Conservation (phyloP, 2,113 vertebrate genomes). For the Centrocercus urophasianus region DNA sequence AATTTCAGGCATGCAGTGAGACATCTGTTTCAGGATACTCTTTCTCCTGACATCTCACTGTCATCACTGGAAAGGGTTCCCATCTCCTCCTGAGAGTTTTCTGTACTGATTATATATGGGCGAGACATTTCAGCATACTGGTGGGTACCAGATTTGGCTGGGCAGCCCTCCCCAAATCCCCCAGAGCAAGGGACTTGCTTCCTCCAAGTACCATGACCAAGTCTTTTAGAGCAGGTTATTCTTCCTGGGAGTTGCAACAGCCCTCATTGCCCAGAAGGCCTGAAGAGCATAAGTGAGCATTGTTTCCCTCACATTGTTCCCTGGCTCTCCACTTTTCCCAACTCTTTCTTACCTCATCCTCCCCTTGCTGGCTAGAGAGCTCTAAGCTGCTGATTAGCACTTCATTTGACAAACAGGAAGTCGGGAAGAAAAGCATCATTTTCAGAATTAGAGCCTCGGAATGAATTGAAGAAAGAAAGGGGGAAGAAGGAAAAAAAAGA, state of each 20-base stretch:
- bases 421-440: slow-evolving; percentile 75
- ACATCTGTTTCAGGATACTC: too few relatives aligned
- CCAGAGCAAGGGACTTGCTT: neutral
- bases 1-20: neutral
- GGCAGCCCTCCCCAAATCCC: neutral
- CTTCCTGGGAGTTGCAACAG: slow-evolving; percentile 29
- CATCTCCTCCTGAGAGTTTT: neutral
- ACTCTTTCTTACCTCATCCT: slow-evolving; percentile 71
- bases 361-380: slow-evolving; percentile 59
- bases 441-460: slow-evolving; percentile 70
- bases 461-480: slow-evolving; percentile 75
- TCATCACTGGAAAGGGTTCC: neutral
- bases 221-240: slow-evolving; percentile 42
- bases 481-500: slow-evolving; percentile 69
- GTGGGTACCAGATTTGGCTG: neutral
- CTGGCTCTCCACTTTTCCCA: slow-evolving; percentile 62
- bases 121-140: neutral
- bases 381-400: slow-evolving; percentile 74
- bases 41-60: neutral
- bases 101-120: neutral
- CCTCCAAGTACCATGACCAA: neutral
- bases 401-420: slow-evolving; percentile 80
- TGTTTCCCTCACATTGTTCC: slow-evolving; percentile 60
- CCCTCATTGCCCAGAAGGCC: slow-evolving; percentile 22
- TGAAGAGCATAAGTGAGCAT: slow-evolving; percentile 67